Conservation (phyloP, 2,113 vertebrate genomes). For the Entomyzon cyanotis region DNA sequence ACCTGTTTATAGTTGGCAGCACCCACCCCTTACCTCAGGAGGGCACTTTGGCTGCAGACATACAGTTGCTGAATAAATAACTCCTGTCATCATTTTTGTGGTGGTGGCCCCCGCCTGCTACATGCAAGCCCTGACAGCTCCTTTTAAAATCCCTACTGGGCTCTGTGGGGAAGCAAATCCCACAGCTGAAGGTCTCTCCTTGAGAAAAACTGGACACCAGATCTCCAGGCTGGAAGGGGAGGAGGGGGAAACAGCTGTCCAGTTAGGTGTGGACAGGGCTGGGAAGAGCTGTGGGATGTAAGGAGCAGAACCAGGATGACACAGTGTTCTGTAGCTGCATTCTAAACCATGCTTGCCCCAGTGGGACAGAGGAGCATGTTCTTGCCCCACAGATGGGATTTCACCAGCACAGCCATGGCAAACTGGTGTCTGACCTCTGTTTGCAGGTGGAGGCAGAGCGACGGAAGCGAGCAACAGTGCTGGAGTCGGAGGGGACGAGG, state of each 20-base stretch:
- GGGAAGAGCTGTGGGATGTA: accelerated
- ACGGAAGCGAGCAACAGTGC: conserved; percentile 89
- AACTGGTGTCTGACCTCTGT: neutral
- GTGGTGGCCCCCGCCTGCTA: neutral
- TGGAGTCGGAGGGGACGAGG: conserved; percentile 92
- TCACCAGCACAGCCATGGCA: accelerated
- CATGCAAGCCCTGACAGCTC: neutral
- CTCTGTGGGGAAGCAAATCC: neutral
- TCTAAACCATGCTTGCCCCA: accelerated
- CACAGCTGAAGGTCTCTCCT: neutral
- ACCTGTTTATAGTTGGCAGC: neutral
- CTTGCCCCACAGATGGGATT: neutral
- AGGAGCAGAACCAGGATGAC: neutral
- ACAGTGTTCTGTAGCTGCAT: accelerated
- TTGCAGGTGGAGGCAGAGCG: conserved; percentile 92
- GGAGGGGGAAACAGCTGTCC: accelerated
- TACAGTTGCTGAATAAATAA: neutral
- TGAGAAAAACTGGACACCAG: neutral
- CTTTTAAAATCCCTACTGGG: neutral
- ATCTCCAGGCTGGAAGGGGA: neutral
- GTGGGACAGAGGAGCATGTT: accelerated
- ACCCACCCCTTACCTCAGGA: neutral
- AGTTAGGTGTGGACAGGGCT: accelerated
- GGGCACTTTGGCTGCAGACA: neutral
- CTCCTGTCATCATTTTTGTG: neutral